These are phyloP conservation scores for Pangasius sanitwongsei DNA, from an alignment of 2,797 vertebrate genomes.

Conservation along the genomic window DNA sequence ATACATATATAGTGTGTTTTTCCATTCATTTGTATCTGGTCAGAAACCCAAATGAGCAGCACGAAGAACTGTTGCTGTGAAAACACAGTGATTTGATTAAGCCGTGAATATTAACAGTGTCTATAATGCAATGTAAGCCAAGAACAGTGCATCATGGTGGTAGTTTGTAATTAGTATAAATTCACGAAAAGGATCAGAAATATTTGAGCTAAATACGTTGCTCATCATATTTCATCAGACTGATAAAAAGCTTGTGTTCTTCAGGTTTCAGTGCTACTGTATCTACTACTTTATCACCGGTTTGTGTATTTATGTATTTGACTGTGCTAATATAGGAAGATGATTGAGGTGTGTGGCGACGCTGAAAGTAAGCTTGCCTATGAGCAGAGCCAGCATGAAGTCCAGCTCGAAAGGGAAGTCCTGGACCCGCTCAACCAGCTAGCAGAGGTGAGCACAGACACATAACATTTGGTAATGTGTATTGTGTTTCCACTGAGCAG, in stretches of 20 bases:
- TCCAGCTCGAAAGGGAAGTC: constrained; percentile 87
- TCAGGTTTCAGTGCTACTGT: background rate
- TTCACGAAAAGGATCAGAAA: background rate
- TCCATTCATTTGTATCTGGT: background rate
- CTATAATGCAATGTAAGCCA: background rate
- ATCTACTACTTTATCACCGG: background rate
- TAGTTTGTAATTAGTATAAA: background rate
- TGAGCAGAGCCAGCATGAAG: constrained; percentile 89
- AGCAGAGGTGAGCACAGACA: constrained; percentile 74
- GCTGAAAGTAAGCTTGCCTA: constrained; percentile 85
- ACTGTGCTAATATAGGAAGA: constrained; percentile 77
- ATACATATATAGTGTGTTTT: background rate
- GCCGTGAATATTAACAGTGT: background rate
- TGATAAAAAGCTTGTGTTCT: background rate
- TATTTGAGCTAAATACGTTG: background rate
- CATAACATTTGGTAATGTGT: background rate
- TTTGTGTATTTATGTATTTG: constrained; percentile 39
- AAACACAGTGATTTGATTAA: background rate
- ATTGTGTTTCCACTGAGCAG: background rate
- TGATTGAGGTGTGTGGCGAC: constrained; percentile 91
- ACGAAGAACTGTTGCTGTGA: background rate
- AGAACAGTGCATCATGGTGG: background rate
- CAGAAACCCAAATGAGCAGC: background rate
- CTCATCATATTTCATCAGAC: background rate
- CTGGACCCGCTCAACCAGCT: constrained; percentile 86